These are phyloP conservation scores for Euphydryas editha DNA, from an alignment of 2,888 invertebrate genomes.

Conservation along the genomic window DNA sequence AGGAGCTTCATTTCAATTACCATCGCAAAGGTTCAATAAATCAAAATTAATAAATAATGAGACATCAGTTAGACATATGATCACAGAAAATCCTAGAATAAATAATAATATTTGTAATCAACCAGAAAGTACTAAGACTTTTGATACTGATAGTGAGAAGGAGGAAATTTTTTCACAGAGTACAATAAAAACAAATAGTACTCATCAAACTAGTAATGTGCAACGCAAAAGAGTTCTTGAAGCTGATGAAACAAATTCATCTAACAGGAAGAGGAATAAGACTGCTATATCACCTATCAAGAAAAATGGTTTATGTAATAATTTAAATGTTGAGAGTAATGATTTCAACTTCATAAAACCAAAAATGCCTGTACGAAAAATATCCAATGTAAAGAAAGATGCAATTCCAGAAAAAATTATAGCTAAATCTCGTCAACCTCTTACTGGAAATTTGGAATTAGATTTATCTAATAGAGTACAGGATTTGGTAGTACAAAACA, in stretches of 20 bases:
- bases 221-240: constrained; percentile 29
- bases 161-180: constrained; percentile 38
- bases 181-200: constrained; percentile 17
- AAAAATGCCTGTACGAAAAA: constrained; percentile 29
- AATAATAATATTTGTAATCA: constrained; percentile 10
- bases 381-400: constrained; percentile 23
- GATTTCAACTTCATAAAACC: constrained; percentile 39
- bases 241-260: constrained; percentile 17
- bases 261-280: constrained; percentile 31
- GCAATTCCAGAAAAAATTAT: constrained; percentile 40
- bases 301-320: constrained; percentile 2
- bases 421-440: constrained; percentile 39
- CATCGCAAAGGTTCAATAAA: constrained; percentile 66
- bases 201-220: constrained; percentile 13
- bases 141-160: constrained; percentile 31
- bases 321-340: constrained; percentile 9
- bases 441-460: constrained; percentile 30
- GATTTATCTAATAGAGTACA: constrained; percentile 15
- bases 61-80: not conserved
- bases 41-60: constrained; percentile 27
- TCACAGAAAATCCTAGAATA: constrained; percentile 10
- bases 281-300: constrained; percentile 14
- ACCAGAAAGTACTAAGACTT: constrained; percentile 6
- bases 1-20: constrained; percentile 52
- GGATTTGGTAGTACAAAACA: constrained; percentile 1